phyloP scores from a whole-genome alignment of 2,888 invertebrate genomes.

The Drosophila kuntzei region DNA sequence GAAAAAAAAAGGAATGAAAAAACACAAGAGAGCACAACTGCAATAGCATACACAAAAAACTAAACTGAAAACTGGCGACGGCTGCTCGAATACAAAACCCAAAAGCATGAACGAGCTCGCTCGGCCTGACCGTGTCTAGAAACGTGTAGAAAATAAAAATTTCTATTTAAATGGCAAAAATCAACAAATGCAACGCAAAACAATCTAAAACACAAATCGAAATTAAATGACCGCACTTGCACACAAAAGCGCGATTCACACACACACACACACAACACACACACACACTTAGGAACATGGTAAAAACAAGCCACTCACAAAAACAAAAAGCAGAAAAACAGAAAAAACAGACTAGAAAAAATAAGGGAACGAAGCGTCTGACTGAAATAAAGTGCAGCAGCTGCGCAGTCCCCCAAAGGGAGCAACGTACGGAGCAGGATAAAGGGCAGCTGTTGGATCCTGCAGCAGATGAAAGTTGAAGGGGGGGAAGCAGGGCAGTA shows the following conservation, averaged over 20 bases:
- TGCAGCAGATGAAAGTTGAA: not conserved
- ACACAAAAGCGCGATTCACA: constrained; percentile 69
- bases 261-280: constrained; percentile 35
- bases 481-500: too few species aligned
- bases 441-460: constrained; percentile 36
- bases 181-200: constrained; percentile 82
- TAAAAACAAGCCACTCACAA: constrained; percentile 64
- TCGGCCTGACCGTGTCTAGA: constrained; percentile 51
- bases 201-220: constrained; percentile 84
- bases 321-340: constrained; percentile 13
- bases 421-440: constrained; percentile 17
- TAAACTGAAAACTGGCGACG: constrained; percentile 54
- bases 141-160: constrained; percentile 80
- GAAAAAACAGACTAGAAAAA: constrained; percentile 4
- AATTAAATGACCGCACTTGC: constrained; percentile 84
- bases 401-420: constrained; percentile 62
- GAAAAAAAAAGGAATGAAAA: constrained; percentile 2
- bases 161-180: constrained; percentile 81
- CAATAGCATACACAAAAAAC: constrained; percentile 26
- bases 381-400: constrained; percentile 80
- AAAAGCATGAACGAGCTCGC: constrained; percentile 7
- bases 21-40: constrained; percentile 21
- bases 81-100: constrained; percentile 37
- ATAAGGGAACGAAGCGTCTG: constrained; percentile 50
- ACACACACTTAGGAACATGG: constrained; percentile 44